Base-by-base conservation (phyloP, 2,113 vertebrate species). In the Nothoprocta pentlandii region DNA sequence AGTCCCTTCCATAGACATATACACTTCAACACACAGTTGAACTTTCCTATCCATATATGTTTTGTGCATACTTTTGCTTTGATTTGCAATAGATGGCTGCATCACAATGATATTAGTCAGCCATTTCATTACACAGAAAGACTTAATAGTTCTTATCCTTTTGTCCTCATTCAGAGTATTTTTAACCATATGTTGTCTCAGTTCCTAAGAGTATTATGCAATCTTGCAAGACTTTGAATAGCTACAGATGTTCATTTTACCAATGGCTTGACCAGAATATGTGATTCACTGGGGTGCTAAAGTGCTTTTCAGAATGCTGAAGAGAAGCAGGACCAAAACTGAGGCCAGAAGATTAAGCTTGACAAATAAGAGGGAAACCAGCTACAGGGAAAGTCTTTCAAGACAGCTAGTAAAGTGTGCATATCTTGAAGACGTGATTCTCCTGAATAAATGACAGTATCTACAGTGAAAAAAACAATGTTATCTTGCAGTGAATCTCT, bases 101-200 rank as follows among this genome's bases (percentile, higher is more conserved):
- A 32, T 71, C 6, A 2, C 1, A 2, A 34, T 39, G 62, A 47
- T 69, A 59, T 47, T 63, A 36, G 51, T 30, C 69, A 67, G 51
- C 74, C 90, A 84, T 71, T 84, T 95, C 17, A 1, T 71, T 78
- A 87, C 47, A 71, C 0, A 0, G 23, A 95, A 89, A 89, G 70
- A 94, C 77, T 92, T 84, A 89, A 81, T 87, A 94, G 91, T 78
- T 89, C 84, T 26, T 75, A 32, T 85, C 67, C 59, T 51, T 89
- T 90, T 85, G 85, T 87, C 75, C 85, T 73, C 70, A 36, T 17
- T 85, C 93, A 1, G 94, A 82, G 53, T 87, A 79, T 82, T 59
- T 82, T 85, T 82, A 76, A 30, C 63, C 59, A 58, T 12, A 19
- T 89, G 71, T 89, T 94, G 87, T 80, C 75, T 76, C 85, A 49